A percentile compares a stretch with the other conserved stretches of the same genome.
Conservation (phyloP, 2,113 vertebrate species). For the Psephotus haematonotus region DNA sequence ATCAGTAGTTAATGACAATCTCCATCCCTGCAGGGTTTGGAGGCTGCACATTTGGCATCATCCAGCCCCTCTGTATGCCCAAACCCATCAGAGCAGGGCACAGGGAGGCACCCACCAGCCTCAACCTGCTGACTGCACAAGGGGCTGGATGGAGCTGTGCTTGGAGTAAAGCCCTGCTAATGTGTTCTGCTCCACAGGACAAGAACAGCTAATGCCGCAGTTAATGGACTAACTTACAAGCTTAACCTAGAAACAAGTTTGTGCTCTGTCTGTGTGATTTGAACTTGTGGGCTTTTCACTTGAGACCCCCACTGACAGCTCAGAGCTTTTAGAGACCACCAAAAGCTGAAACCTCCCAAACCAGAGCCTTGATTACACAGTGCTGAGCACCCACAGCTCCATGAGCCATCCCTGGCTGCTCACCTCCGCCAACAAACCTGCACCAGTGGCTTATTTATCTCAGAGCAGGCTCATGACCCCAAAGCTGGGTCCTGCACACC, state of each 20-base stretch:
- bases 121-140: fast-evolving
- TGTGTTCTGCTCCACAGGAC: background rate
- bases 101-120: background rate
- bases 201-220: background rate
- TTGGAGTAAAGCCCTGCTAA: background rate
- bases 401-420: background rate
- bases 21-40: background rate
- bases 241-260: background rate
- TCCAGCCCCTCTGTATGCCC: background rate
- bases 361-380: background rate
- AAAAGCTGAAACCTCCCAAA: background rate
- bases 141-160: background rate
- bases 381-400: background rate
- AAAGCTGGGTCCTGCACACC: background rate
- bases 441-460: background rate
- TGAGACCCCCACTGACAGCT: fast-evolving
- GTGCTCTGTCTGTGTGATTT: background rate
- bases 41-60: background rate
- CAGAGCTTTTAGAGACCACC: background rate
- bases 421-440: background rate
- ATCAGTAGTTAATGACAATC: fast-evolving
- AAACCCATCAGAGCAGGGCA: background rate
- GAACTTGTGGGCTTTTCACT: background rate
- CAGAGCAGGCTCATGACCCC: background rate
- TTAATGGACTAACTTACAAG: background rate